Percentiles rank a stretch among this genome's conserved stretches.
phyloP scores from a whole-genome alignment of 1,140 invertebrate species.

The Anoplophora glabripennis region DNA sequence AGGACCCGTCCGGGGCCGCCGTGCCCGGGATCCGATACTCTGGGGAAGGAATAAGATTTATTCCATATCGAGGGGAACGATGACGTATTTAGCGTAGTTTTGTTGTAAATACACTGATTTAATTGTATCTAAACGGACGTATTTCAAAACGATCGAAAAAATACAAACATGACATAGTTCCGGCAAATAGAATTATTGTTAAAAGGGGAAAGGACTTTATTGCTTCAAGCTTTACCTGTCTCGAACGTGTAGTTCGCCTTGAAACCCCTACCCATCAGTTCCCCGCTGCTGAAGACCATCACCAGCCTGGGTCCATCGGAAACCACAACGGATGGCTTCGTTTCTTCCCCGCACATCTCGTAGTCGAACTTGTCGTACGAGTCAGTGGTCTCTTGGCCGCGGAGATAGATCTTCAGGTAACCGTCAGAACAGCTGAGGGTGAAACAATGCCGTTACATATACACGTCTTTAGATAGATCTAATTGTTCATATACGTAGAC shows the following conservation, averaged over 20 bases:
- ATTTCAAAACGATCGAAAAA: no score
- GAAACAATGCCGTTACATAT: no score
- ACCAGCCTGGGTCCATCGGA: constrained; percentile 91
- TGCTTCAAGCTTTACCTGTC: constrained; percentile 61
- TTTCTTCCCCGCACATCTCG: constrained; percentile 81
- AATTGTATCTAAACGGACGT: no score
- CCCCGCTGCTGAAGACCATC: constrained; percentile 89
- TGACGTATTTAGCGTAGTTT: no score
- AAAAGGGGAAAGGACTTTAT: background rate
- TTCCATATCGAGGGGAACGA: no score
- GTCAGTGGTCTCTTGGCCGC: constrained; percentile 89
- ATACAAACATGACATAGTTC: no score
- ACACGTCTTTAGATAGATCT: no score
- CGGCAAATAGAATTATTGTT: no score
- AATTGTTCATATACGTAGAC: no score
- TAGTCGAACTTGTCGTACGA: constrained; percentile 91
- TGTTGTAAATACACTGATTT: no score
- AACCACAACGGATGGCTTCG: constrained; percentile 66
- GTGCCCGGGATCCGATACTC: constrained; percentile 95
- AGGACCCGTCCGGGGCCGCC: constrained; percentile 82
- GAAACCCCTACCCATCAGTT: constrained; percentile 84
- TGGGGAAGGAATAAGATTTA: constrained; percentile 40
- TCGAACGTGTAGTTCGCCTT: constrained; percentile 89
- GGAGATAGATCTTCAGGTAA: constrained; percentile 87
- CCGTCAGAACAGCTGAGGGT: constrained; percentile 75